A percentile compares a stretch with the other conserved stretches of the same genome.
phyloP scores from a whole-genome alignment of 1,140 invertebrate genomes.

The Drosophila setifemur region DNA sequence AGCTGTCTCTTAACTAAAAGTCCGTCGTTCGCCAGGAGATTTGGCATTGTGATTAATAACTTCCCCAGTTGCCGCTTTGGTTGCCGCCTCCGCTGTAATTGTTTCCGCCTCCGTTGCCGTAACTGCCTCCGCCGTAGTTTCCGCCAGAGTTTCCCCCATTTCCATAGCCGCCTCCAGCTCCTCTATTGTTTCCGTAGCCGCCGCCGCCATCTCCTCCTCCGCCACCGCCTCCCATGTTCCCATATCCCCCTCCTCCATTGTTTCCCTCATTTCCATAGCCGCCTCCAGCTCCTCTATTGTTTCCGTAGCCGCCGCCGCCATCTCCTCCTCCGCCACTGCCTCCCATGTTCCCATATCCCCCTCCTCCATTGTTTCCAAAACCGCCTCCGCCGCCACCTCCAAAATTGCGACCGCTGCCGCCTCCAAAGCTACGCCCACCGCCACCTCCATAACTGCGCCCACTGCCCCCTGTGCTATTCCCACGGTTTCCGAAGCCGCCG shows the following conservation, averaged over 20 bases:
- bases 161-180: background rate
- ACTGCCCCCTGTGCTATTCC: background rate
- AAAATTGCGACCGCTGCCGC: background rate
- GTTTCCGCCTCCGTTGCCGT: background rate
- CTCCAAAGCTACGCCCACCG: background rate
- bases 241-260: background rate
- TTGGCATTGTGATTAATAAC: background rate
- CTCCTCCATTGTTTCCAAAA: background rate
- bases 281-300: background rate
- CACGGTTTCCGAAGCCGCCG: slow-evolving; percentile 53
- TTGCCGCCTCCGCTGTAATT: background rate
- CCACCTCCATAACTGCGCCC: background rate
- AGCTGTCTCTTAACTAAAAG: too few relatives aligned
- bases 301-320: background rate
- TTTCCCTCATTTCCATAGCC: background rate
- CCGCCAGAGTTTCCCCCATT: background rate
- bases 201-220: background rate
- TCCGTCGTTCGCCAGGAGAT: too few relatives aligned
- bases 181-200: background rate
- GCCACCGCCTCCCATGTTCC: slow-evolving; percentile 21
- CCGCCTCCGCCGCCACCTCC: slow-evolving; percentile 2
- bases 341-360: background rate
- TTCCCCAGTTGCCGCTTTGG: slow-evolving; percentile 4
- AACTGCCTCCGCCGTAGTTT: background rate
- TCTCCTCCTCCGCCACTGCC: background rate